phyloP scores from a whole-genome alignment of 2,797 vertebrate species.

The Danio tinwini region DNA sequence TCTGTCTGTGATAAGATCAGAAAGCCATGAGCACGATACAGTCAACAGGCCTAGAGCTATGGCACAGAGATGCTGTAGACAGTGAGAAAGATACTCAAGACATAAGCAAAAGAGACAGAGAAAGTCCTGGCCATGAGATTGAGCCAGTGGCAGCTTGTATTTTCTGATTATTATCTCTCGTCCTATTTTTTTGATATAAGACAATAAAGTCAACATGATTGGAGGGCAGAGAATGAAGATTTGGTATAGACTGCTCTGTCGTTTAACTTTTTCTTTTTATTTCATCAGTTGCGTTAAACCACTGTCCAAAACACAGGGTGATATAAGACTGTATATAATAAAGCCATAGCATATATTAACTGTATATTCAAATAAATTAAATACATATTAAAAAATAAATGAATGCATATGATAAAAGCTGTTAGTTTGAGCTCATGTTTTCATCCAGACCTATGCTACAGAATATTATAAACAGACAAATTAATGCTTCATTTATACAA shows the following conservation, averaged over 20 bases:
- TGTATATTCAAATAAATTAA: not conserved
- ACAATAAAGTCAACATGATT: conserved; percentile 9
- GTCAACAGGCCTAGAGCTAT: conserved; percentile 36
- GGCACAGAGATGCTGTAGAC: conserved; percentile 7
- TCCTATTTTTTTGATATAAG: conserved; percentile 36
- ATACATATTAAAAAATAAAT: not conserved
- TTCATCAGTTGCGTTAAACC: not conserved
- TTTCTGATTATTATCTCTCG: conserved; percentile 35
- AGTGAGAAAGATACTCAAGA: conserved; percentile 25
- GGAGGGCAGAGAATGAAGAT: not conserved
- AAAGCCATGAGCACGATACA: conserved; percentile 19
- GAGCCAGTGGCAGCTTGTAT: conserved; percentile 35
- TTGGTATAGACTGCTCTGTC: not conserved
- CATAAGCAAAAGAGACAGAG: not conserved
- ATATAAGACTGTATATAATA: not conserved
- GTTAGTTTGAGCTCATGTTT: too few relatives aligned
- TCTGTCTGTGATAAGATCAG: conserved; percentile 48
- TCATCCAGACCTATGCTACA: too few relatives aligned
- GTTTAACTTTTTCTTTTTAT: not conserved
- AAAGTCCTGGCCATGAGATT: conserved; percentile 3
- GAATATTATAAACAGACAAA: too few relatives aligned
- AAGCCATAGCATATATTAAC: not conserved
- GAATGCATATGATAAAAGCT: not conserved
- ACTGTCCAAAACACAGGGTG: not conserved
- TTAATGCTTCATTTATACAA: too few relatives aligned